These are phyloP conservation scores for Chrysomela aeneicollis DNA, from an alignment of 2,888 invertebrate species.

Conservation along the genomic window DNA sequence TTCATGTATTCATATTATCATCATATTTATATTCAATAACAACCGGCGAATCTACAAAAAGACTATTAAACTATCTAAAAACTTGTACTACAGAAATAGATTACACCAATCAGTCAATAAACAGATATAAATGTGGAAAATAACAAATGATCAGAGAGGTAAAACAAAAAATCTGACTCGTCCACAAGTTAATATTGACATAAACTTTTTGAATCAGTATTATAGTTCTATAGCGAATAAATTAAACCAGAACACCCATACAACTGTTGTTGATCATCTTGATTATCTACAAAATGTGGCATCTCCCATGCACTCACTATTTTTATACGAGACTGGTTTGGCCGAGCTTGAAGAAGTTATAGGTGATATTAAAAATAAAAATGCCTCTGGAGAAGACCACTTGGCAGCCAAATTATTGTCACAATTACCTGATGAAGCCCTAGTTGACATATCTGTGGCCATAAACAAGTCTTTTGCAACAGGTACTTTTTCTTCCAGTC, in stretches of 20 bases:
- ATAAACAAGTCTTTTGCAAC: not conserved
- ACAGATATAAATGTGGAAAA: too few species aligned
- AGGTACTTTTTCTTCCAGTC: too few species aligned
- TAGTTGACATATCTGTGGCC: not conserved
- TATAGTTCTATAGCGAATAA: not conserved
- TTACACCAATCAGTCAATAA: too few species aligned
- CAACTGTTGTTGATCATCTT: not conserved
- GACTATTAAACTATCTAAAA: constrained; percentile 1
- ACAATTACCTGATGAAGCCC: not conserved
- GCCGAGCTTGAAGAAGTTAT: not conserved
- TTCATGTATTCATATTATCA: too few species aligned
- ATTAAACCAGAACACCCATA: not conserved
- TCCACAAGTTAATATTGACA: too few species aligned
- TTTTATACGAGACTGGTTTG: not conserved
- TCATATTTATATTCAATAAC: not conserved
- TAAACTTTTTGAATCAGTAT: too few species aligned
- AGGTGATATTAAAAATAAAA: not conserved
- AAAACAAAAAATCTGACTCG: too few species aligned
- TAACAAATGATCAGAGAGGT: too few species aligned
- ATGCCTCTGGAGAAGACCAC: not conserved
- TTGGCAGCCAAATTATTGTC: not conserved
- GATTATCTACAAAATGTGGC: too few species aligned
- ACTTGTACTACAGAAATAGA: not conserved
- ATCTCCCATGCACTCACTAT: not conserved
- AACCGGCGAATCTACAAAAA: constrained; percentile 2